Evolutionary conservation across 2,797 vertebrate species (phyloP).

Genomic region (Pangasius macronema): DNA sequence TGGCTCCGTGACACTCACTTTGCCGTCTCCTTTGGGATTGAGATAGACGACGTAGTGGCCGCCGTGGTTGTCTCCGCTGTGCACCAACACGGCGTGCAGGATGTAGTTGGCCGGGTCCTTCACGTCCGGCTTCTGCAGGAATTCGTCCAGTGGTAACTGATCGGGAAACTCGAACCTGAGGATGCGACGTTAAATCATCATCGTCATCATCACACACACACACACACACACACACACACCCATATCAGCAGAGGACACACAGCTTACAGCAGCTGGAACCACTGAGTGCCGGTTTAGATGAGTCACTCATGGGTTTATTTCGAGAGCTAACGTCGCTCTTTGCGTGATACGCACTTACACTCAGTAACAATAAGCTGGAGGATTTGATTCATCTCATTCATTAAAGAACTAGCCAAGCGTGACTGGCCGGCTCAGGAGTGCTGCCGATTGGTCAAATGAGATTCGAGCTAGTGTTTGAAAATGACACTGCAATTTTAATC

Average conservation of each 20-base stretch:
- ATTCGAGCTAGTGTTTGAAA: background rate
- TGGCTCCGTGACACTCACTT: slow-evolving; percentile 89
- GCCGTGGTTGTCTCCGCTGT: slow-evolving; percentile 98
- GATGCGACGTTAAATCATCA: background rate
- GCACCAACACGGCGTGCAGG: slow-evolving; percentile 94
- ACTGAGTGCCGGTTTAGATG: slow-evolving; percentile 43
- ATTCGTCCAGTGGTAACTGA: slow-evolving; percentile 95
- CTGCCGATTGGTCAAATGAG: background rate
- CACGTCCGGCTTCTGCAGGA: slow-evolving; percentile 96
- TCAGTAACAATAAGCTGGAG: background rate
- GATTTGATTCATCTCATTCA: background rate
- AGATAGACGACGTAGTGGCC: slow-evolving; percentile 99
- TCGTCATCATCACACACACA: background rate
- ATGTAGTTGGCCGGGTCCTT: slow-evolving; percentile 99
- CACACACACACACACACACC: background rate
- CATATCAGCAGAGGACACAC: background rate
- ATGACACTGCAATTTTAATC: background rate
- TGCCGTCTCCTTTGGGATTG: slow-evolving; percentile 97
- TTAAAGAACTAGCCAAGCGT: background rate
- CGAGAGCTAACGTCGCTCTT: slow-evolving; percentile 42
- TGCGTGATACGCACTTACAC: background rate
- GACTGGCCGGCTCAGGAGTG: background rate
- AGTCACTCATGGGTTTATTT: slow-evolving; percentile 54
- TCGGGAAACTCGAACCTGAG: slow-evolving; percentile 97
- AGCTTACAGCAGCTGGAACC: background rate